A percentile compares a stretch with the other conserved stretches of the same genome.
phyloP scores from a whole-genome alignment of 2,888 invertebrate genomes.

The Ganaspis brasiliensis region DNA sequence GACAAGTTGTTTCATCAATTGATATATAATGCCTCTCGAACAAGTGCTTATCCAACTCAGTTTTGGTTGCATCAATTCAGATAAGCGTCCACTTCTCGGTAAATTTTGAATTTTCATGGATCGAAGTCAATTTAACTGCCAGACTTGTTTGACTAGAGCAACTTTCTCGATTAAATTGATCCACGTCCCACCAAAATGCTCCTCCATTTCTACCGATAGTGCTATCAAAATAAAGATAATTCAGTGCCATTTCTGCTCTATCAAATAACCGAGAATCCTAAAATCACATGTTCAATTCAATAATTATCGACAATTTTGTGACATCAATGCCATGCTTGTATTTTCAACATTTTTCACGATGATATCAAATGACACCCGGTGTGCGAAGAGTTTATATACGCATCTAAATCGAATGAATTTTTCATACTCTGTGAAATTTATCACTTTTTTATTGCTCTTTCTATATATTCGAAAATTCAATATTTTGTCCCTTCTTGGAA shows the following conservation, averaged over 20 bases:
- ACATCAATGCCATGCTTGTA: slow-evolving; percentile 11
- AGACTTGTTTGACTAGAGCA: neutral
- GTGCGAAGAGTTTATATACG: slow-evolving; percentile 2
- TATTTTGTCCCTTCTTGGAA: neutral
- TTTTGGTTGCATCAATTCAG: neutral
- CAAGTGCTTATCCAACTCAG: neutral
- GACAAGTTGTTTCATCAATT: slow-evolving; percentile 32
- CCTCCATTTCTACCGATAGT: slow-evolving; percentile 7
- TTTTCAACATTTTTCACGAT: neutral
- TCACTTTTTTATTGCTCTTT: too few species aligned
- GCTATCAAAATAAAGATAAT: slow-evolving; percentile 14
- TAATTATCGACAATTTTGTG: neutral
- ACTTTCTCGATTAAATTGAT: slow-evolving; percentile 6
- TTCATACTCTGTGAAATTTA: too few species aligned
- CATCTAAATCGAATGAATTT: too few species aligned
- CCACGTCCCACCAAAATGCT: neutral
- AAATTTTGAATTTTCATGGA: slow-evolving; percentile 3
- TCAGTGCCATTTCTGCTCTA: neutral
- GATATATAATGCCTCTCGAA: slow-evolving; percentile 7
- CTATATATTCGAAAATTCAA: too few species aligned
- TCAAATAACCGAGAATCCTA: slow-evolving; percentile 5
- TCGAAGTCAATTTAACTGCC: neutral
- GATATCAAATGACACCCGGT: neutral
- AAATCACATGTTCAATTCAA: neutral
- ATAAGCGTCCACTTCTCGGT: neutral